phyloP scores from a whole-genome alignment of 2,113 vertebrate genomes.

The Mesembrinibis cayennensis region DNA sequence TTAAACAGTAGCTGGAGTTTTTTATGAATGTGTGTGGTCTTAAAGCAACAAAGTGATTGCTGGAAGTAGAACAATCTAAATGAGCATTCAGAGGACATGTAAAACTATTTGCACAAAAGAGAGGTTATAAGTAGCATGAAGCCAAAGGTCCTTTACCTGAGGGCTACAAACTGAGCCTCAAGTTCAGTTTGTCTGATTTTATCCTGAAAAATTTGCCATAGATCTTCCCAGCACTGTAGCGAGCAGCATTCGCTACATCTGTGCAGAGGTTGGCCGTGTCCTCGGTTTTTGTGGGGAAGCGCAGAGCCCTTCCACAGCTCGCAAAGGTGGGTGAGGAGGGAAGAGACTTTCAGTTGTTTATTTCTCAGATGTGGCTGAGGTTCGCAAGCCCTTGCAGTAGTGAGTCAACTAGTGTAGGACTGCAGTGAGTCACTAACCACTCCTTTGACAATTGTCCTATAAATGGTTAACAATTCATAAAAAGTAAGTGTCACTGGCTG shows the following conservation, averaged over 20 bases:
- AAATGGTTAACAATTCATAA: slow-evolving; percentile 18
- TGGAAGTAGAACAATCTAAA: background rate
- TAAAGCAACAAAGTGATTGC: background rate
- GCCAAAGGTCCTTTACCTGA: background rate
- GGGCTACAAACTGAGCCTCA: background rate
- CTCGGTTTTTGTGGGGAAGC: background rate
- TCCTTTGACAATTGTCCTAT: background rate
- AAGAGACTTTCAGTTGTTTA: background rate
- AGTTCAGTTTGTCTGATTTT: background rate
- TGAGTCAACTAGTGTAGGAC: background rate
- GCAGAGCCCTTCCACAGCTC: background rate
- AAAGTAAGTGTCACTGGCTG: background rate
- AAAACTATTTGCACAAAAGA: background rate
- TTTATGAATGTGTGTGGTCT: background rate
- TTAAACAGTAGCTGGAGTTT: background rate
- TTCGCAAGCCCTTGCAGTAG: background rate
- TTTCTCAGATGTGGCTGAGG: background rate
- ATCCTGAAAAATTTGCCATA: background rate
- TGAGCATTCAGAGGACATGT: background rate
- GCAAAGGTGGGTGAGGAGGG: background rate
- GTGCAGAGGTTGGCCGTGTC: background rate
- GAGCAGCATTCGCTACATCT: background rate
- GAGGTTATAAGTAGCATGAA: background rate
- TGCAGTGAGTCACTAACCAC: background rate
- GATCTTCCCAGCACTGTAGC: background rate